Conservation (phyloP, 2,113 vertebrate genomes). For the Xiphorhynchus elegans region DNA sequence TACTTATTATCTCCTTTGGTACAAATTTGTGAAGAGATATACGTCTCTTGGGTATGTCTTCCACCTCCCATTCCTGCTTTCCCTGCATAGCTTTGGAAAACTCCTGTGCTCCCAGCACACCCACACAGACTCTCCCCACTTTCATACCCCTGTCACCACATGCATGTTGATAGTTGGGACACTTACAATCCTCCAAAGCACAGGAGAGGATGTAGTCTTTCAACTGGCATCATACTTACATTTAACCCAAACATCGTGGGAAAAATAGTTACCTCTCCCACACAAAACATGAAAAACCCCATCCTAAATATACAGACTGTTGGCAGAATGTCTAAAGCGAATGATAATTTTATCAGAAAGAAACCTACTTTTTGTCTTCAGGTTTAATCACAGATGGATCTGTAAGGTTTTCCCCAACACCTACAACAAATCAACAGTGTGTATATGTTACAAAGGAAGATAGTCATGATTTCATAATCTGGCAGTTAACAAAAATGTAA, state of each 20-base stretch:
- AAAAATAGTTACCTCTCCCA: background rate
- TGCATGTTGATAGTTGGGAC: background rate
- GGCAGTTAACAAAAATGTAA: background rate
- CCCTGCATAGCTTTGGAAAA: background rate
- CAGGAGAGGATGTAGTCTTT: fast-evolving
- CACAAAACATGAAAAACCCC: background rate
- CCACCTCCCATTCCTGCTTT: background rate
- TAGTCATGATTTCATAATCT: background rate
- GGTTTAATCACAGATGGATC: conserved; percentile 95
- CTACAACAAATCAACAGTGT: conserved; percentile 72
- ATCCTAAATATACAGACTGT: background rate
- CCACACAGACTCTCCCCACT: background rate
- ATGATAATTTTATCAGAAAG: conserved; percentile 6
- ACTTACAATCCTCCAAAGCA: background rate
- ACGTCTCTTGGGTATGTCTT: background rate
- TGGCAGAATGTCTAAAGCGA: background rate
- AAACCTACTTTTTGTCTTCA: conserved; percentile 87
- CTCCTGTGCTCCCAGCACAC: background rate
- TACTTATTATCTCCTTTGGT: background rate
- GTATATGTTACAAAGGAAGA: conserved; percentile 21
- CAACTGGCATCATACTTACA: background rate
- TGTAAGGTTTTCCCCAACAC: conserved; percentile 92
- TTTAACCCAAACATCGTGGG: background rate
- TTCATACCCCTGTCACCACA: background rate
- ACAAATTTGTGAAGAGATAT: background rate